A percentile compares a stretch with the other conserved stretches of the same genome.
These are phyloP conservation scores for Ctenosaura bakeri DNA, from an alignment of 2,797 vertebrate genomes.

Conservation along the genomic window DNA sequence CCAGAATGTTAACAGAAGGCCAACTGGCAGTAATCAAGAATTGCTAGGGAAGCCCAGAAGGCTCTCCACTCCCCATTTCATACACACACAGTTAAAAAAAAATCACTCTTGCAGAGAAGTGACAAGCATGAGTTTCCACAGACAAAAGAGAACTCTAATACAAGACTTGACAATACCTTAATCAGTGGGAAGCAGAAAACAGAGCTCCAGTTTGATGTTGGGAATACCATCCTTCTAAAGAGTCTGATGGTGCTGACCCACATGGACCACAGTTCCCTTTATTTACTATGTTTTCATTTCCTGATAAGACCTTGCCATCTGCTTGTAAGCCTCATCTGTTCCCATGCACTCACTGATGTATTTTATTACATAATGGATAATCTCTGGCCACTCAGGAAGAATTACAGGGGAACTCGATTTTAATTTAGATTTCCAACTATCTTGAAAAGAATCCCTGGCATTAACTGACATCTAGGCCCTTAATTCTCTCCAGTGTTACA, in stretches of 20 bases:
- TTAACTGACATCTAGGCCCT: constrained; percentile 35
- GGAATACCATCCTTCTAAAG: constrained; percentile 24
- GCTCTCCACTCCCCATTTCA: neutral
- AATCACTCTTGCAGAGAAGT: neutral
- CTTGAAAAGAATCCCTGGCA: constrained; percentile 55
- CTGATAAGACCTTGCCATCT: neutral
- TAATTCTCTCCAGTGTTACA: neutral
- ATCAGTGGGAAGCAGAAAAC: neutral
- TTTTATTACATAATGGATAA: constrained; percentile 76
- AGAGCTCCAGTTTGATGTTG: constrained; percentile 14
- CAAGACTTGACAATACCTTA: constrained; percentile 56
- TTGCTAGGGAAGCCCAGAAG: neutral
- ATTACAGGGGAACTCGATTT: constrained; percentile 50
- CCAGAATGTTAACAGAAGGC: neutral
- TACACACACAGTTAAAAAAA: neutral
- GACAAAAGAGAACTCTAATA: neutral
- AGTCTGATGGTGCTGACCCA: neutral
- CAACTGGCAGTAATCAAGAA: neutral
- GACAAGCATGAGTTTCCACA: neutral
- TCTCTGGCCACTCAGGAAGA: constrained; percentile 64
- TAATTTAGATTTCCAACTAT: constrained; percentile 52
- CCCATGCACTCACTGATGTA: constrained; percentile 37
- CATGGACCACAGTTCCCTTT: rapidly evolving
- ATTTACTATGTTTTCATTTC: constrained; percentile 17
- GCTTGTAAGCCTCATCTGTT: constrained; percentile 24